phyloP scores from a whole-genome alignment of 2,797 vertebrate species.

The Rousettus madagascariensis region DNA sequence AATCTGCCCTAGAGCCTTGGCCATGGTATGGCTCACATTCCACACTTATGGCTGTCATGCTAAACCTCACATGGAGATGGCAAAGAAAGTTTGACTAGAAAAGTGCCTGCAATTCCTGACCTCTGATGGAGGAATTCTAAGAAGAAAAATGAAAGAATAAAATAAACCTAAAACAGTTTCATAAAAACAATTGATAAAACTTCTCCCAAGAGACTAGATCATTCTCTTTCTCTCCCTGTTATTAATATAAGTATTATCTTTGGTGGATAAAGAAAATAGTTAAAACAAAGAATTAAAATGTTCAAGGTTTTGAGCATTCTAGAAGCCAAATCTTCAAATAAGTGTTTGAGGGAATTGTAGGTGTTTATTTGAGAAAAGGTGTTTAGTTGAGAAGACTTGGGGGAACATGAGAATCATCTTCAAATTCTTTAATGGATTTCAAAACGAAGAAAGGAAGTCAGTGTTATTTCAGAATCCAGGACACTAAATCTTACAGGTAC shows the following conservation, averaged over 20 bases:
- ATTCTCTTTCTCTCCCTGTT: neutral
- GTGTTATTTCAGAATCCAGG: neutral
- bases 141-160: neutral
- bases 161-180: neutral
- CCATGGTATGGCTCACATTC: neutral
- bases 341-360: neutral
- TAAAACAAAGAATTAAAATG: constrained; percentile 15
- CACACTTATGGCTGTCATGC: neutral
- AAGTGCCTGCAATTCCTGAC: neutral
- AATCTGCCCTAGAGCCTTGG: neutral
- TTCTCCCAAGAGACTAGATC: neutral
- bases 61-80: neutral
- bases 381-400: neutral
- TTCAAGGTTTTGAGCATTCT: neutral
- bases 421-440: neutral
- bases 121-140: neutral
- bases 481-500: neutral
- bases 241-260: neutral
- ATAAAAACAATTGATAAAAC: constrained; percentile 43
- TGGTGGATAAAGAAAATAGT: neutral
- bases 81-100: neutral
- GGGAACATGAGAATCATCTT: neutral
- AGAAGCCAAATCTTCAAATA: neutral
- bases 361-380: neutral
- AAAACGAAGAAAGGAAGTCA: neutral